A percentile compares a stretch with the other conserved stretches of the same genome.
Conservation (phyloP, 1,140 invertebrate species). For the Calliopsis andreniformis region DNA sequence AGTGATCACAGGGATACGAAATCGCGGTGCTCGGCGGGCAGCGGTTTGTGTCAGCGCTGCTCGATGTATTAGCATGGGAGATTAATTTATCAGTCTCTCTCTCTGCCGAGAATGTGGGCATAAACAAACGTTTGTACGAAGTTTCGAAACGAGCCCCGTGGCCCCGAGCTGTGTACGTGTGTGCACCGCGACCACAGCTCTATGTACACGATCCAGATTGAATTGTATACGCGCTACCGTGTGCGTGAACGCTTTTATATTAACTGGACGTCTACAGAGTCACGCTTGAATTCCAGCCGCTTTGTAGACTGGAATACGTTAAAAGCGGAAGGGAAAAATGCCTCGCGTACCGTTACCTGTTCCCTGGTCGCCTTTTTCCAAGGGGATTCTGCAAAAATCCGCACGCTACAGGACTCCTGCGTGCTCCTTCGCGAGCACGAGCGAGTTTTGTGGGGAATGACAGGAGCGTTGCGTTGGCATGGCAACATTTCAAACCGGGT, state of each 20-base stretch:
- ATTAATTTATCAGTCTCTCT: constrained; percentile 66
- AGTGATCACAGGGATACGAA: constrained; percentile 48
- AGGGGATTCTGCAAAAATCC: background rate
- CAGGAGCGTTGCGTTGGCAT: too few species aligned
- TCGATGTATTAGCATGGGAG: constrained; percentile 64
- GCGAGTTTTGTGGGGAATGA: too few species aligned
- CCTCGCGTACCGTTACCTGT: background rate
- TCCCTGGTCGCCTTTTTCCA: background rate
- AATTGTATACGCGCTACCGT: constrained; percentile 58
- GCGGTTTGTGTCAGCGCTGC: constrained; percentile 21
- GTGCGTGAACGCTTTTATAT: constrained; percentile 56
- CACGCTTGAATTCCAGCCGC: constrained; percentile 53
- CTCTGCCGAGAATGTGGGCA: constrained; percentile 52
- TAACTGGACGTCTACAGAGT: constrained; percentile 25
- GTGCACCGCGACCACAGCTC: background rate
- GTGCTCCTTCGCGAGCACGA: too few species aligned
- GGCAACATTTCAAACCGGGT: too few species aligned
- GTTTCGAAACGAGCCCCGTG: constrained; percentile 63
- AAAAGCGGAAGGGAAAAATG: constrained; percentile 32
- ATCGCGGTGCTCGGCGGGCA: constrained; percentile 29
- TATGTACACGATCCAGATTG: constrained; percentile 34
- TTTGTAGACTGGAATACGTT: constrained; percentile 44
- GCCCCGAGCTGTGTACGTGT: constrained; percentile 37
- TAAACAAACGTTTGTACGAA: constrained; percentile 58
- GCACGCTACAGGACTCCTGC: too few species aligned